Conservation (phyloP, 2,888 invertebrate species). For the Agrotis segetum region DNA sequence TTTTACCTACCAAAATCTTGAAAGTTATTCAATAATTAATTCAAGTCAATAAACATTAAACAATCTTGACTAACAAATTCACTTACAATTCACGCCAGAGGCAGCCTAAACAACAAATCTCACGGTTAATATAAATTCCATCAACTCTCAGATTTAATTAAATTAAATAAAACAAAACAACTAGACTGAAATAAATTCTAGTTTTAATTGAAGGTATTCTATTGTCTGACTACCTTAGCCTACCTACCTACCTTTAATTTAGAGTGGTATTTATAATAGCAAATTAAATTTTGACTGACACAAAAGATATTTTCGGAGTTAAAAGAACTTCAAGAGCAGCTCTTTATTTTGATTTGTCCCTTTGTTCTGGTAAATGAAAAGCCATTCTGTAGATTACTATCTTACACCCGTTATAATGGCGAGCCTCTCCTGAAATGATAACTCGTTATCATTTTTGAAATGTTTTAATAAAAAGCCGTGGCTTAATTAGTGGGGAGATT, state of each 20-base stretch:
- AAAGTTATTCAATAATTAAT: not conserved
- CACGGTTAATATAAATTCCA: conserved; percentile 49
- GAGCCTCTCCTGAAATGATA: conserved; percentile 65
- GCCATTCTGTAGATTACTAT: conserved; percentile 79
- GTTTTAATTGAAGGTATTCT: conserved; percentile 39
- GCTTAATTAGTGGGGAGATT: conserved; percentile 46
- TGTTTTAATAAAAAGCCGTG: conserved; percentile 55
- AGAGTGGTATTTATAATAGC: conserved; percentile 64
- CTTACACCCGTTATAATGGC: conserved; percentile 69
- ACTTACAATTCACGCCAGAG: conserved; percentile 20
- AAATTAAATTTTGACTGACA: conserved; percentile 73
- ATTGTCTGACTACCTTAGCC: conserved; percentile 43
- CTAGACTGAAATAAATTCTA: conserved; percentile 44
- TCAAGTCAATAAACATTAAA: conserved; percentile 4
- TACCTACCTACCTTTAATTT: conserved; percentile 51
- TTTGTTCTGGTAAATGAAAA: conserved; percentile 82
- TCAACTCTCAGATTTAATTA: conserved; percentile 40
- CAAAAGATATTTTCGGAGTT: conserved; percentile 74
- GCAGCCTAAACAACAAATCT: conserved; percentile 27
- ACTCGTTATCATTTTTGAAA: conserved; percentile 70
- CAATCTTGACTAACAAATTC: conserved; percentile 12
- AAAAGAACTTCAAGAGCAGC: conserved; percentile 77
- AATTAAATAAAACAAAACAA: conserved; percentile 44
- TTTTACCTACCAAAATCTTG: not conserved
- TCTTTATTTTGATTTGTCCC: conserved; percentile 82